A percentile compares a stretch with the other conserved stretches of the same genome.
phyloP scores from a whole-genome alignment of 1,140 invertebrate species.

The Penaeus vannamei region DNA sequence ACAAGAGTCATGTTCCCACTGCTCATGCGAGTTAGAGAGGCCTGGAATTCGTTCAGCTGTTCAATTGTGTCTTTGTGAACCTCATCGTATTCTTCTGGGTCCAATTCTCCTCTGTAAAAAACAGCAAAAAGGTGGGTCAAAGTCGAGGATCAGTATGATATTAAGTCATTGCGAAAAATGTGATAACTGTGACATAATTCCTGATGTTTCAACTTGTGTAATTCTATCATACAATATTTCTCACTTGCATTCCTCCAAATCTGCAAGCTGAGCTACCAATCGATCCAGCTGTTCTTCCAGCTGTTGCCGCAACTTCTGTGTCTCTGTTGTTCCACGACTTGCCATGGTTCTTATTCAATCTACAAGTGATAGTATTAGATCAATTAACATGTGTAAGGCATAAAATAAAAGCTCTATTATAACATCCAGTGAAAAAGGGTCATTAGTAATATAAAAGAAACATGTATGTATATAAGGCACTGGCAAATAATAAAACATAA shows the following conservation, averaged over 20 bases:
- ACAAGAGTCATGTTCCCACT: conserved; percentile 82
- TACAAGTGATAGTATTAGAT: neutral
- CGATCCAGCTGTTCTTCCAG: conserved; percentile 82
- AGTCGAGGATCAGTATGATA: neutral
- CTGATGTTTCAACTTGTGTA: neutral
- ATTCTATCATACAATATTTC: conserved; percentile 48
- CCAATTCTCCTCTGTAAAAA: conserved; percentile 77
- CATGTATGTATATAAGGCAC: too few species aligned
- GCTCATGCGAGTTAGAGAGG: conserved; percentile 79
- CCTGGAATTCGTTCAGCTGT: conserved; percentile 83
- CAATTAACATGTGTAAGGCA: neutral
- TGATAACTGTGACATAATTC: neutral
- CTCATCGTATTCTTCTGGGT: conserved; percentile 80
- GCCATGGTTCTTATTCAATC: conserved; percentile 76
- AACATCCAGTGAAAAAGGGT: neutral
- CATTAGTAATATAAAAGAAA: neutral
- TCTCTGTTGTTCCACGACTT: conserved; percentile 73
- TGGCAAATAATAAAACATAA: too few species aligned
- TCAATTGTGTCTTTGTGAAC: conserved; percentile 82
- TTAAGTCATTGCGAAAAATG: neutral
- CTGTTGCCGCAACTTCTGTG: conserved; percentile 79
- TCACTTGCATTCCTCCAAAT: conserved; percentile 83
- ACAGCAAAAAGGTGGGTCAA: neutral
- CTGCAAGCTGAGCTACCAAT: conserved; percentile 80
- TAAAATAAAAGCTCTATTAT: neutral